Percentiles rank a stretch among this genome's conserved stretches.
Conservation (phyloP, 2,797 vertebrate genomes). For the Lepidocolaptes lacrymiger region DNA sequence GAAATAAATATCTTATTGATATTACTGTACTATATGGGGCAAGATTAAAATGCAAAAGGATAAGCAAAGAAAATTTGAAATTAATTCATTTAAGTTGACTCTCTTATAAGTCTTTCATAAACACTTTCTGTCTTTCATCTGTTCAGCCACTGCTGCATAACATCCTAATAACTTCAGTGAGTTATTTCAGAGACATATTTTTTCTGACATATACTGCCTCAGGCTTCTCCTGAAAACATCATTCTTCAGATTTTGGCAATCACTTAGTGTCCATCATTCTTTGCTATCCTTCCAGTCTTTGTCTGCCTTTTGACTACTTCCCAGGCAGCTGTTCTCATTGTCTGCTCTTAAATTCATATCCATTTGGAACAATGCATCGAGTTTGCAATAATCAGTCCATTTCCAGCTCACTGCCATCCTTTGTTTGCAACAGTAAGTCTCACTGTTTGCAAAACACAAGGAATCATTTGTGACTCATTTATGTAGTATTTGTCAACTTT, state of each 20-base stretch:
- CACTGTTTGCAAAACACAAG: neutral
- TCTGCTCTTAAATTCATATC: neutral
- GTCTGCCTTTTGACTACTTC: neutral
- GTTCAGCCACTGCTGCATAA: neutral
- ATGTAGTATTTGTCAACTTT: slow-evolving; percentile 24
- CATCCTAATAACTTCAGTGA: slow-evolving; percentile 14
- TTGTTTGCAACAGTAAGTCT: neutral
- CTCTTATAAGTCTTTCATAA: neutral
- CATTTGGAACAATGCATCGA: neutral
- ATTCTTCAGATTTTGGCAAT: slow-evolving; percentile 6
- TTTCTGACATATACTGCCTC: slow-evolving; percentile 41
- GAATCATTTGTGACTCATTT: neutral
- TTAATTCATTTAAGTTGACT: neutral
- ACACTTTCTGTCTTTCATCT: neutral
- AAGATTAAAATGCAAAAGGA: neutral
- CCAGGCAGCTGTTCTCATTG: neutral
- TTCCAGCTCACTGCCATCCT: neutral
- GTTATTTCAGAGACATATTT: slow-evolving; percentile 6
- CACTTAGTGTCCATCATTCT: slow-evolving; percentile 28
- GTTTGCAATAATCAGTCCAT: neutral
- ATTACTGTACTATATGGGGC: neutral
- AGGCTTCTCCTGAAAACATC: slow-evolving; percentile 14
- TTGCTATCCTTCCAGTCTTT: neutral
- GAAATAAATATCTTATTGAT: neutral
- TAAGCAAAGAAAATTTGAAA: neutral